Evolutionary conservation across 2,797 vertebrate genomes (phyloP), one percentile per base, ranked within the genome.

Genomic region (Gymnothorax reevesii): DNA sequence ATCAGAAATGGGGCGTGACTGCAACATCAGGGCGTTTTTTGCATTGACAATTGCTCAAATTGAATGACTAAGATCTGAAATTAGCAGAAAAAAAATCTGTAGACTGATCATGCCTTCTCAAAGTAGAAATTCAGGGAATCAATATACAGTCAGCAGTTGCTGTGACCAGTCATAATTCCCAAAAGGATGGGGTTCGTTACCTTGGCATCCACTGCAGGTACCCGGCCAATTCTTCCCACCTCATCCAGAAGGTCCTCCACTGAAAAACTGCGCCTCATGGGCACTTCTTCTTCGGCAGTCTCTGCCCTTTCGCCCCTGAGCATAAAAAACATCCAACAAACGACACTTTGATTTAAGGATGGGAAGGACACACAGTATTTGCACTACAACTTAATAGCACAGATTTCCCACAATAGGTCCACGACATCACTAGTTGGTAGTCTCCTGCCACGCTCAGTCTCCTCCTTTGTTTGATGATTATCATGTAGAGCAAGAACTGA

Each of bases 241-340:
- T 97, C 96, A 87, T 96, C 95, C 0, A 97, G 94, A 87, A 97
- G 94, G 89, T 97, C 96, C 88, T 97, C 96, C 2, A 97, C 96
- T 0, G 96, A 97, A 91, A 97, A 97, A 84, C 95, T 96, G 7
- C 94, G 93, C 89, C 94, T 95, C 87, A 97, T 96, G 64, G 94
- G 94, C 83, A 85, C 90, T 87, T 94, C 92, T 83, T 94, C 90
- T 9, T 91, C 94, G 62, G 93, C 93, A 73, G 92, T 92, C 75
- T 94, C 91, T 84, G 90, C 89, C 80, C 92, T 91, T 60, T 89
- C 88, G 84, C 64, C 90, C 91, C 91, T 92, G 82, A 88, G 25
- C 10, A 60, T n/a, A 22, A 25, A 25, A 69, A 69, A 15, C 13
- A 7, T 22, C 62, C 0, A 17, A 64, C 20, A 64, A 64, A 22